phyloP scores from a whole-genome alignment of 2,113 vertebrate genomes.

The Phalacrocorax aristotelis region DNA sequence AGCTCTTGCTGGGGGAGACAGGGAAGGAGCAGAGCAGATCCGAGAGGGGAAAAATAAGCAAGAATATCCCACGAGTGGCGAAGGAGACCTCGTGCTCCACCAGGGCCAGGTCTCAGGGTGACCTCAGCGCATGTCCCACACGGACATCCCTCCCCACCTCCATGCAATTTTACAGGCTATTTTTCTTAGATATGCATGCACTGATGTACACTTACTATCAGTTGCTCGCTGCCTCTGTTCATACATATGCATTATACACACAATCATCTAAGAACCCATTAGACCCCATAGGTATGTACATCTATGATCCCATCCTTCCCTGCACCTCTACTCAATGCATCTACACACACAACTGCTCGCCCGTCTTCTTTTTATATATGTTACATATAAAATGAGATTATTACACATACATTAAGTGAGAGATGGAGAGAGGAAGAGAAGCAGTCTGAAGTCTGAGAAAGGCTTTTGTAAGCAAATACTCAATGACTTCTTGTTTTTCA shows the following conservation, averaged over 20 bases:
- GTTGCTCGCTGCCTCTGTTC: neutral
- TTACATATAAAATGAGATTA: neutral
- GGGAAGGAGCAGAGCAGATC: neutral
- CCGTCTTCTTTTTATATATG: neutral
- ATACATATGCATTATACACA: neutral
- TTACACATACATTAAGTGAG: neutral
- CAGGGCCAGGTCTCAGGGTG: neutral
- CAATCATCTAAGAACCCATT: neutral
- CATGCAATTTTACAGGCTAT: neutral
- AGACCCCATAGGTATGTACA: neutral
- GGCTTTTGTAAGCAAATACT: neutral
- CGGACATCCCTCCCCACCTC: neutral
- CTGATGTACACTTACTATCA: neutral
- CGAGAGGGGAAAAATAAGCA: neutral
- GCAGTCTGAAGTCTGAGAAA: neutral
- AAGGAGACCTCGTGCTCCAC: neutral
- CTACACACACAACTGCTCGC: no score
- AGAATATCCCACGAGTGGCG: neutral
- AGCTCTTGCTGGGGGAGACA: neutral
- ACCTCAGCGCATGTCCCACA: rapidly evolving
- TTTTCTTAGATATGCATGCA: neutral
- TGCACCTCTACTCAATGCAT: neutral
- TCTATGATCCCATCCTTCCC: neutral
- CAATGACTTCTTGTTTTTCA: neutral
- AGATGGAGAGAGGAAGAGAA: neutral